phyloP scores from a whole-genome alignment of 2,797 vertebrate genomes.

The Notoglanidium macrostoma region DNA sequence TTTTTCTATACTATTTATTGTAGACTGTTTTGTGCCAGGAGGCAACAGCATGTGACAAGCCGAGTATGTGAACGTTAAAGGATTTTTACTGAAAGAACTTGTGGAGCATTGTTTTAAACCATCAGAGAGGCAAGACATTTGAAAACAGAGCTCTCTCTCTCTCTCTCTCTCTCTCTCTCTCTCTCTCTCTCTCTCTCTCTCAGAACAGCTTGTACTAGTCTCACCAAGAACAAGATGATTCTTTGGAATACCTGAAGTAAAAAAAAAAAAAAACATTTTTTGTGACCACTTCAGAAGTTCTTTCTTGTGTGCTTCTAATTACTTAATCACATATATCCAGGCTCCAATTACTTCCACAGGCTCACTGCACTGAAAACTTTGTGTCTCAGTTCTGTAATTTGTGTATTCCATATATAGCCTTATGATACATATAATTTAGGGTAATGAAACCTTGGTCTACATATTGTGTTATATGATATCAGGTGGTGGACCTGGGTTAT shows the following conservation, averaged over 20 bases:
- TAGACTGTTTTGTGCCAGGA: slow-evolving; percentile 17
- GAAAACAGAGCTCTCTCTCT: neutral
- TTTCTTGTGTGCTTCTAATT: neutral
- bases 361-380: neutral
- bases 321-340: neutral
- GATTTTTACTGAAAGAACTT: slow-evolving; percentile 13
- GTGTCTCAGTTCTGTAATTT: neutral
- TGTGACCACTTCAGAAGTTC: neutral
- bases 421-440: neutral
- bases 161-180: slow-evolving; percentile 13
- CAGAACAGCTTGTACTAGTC: slow-evolving; percentile 4
- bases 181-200: neutral
- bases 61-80: slow-evolving; percentile 14
- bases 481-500: neutral
- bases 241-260: neutral
- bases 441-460: neutral
- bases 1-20: slow-evolving; percentile 9
- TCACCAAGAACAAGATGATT: slow-evolving; percentile 19
- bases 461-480: neutral
- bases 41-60: slow-evolving; percentile 28
- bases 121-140: slow-evolving; percentile 19
- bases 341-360: neutral
- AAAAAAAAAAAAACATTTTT: neutral
- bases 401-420: neutral
- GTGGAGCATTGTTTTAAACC: slow-evolving; percentile 21